Conservation (phyloP, 1,140 invertebrate genomes). For the Hermetia illucens region DNA sequence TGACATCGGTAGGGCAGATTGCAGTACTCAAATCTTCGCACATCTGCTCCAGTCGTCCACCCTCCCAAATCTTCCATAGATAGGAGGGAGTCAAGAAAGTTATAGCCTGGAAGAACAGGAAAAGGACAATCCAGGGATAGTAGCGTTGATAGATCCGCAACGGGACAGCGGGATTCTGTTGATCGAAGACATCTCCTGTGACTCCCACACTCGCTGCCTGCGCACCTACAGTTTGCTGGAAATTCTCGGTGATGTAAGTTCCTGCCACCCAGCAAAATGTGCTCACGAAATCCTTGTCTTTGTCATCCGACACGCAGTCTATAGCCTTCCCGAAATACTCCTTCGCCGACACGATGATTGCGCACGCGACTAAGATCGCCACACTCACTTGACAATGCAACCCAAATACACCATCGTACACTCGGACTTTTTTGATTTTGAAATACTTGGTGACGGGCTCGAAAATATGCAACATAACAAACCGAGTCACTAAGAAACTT, state of each 20-base stretch:
- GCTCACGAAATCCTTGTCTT: slow-evolving; percentile 43
- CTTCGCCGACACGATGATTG: slow-evolving; percentile 49
- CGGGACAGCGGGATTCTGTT: slow-evolving; percentile 10
- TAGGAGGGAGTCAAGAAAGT: slow-evolving; percentile 59
- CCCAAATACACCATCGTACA: slow-evolving; percentile 49
- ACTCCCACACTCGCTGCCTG: slow-evolving; percentile 7
- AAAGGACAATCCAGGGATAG: slow-evolving; percentile 80
- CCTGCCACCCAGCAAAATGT: slow-evolving; percentile 66
- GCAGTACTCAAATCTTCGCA: slow-evolving; percentile 33
- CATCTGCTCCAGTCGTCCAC: slow-evolving; percentile 38
- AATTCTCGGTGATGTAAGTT: slow-evolving; percentile 47
- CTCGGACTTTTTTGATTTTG: slow-evolving; percentile 45
- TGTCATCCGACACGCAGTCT: slow-evolving; percentile 40
- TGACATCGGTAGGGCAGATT: too few relatives aligned
- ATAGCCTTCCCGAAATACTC: slow-evolving; percentile 60
- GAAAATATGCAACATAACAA: too few relatives aligned
- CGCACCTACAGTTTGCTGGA: slow-evolving; percentile 26
- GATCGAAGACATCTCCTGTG: not conserved
- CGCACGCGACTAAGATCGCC: slow-evolving; percentile 46
- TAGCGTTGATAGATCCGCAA: slow-evolving; percentile 54
- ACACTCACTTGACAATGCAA: slow-evolving; percentile 53
- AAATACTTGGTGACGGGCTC: slow-evolving; percentile 30
- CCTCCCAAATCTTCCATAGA: slow-evolving; percentile 66
- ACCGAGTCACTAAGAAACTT: too few relatives aligned
- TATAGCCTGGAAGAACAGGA: slow-evolving; percentile 63